Conservation (phyloP, 2,888 invertebrate genomes). For the Bimastos eiseni region DNA sequence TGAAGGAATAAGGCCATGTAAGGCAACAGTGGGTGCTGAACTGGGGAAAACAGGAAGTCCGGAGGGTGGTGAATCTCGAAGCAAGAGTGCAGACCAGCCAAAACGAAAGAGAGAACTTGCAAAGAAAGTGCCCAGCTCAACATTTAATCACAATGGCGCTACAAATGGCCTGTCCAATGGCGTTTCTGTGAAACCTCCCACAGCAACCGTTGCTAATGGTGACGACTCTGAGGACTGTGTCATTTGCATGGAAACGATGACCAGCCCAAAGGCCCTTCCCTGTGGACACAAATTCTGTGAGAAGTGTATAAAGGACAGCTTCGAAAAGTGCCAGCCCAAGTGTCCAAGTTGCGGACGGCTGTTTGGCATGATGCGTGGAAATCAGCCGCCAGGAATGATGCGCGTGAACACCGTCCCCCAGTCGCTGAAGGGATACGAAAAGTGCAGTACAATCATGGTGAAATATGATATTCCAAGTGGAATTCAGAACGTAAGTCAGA, state of each 20-base stretch:
- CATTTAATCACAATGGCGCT: background rate
- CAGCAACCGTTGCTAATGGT: conserved; percentile 66
- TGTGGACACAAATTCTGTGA: conserved; percentile 52
- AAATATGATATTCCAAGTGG: conserved; percentile 55
- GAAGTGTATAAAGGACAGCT: conserved; percentile 49
- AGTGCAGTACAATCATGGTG: conserved; percentile 43
- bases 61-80: background rate
- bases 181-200: background rate
- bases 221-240: conserved; percentile 41
- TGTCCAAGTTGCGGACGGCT: conserved; percentile 53
- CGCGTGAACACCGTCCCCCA: background rate
- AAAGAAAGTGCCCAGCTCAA: background rate
- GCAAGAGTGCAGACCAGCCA: background rate
- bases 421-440: conserved; percentile 43
- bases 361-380: conserved; percentile 50
- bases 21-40: background rate
- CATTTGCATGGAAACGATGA: conserved; percentile 48
- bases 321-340: conserved; percentile 46
- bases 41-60: background rate
- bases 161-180: background rate
- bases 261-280: conserved; percentile 38
- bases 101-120: background rate
- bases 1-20: background rate
- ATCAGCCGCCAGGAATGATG: conserved; percentile 53
- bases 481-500: conserved; percentile 47